Evolutionary conservation across 1,140 invertebrate genomes (phyloP).

Genomic region (Camponotus floridanus): DNA sequence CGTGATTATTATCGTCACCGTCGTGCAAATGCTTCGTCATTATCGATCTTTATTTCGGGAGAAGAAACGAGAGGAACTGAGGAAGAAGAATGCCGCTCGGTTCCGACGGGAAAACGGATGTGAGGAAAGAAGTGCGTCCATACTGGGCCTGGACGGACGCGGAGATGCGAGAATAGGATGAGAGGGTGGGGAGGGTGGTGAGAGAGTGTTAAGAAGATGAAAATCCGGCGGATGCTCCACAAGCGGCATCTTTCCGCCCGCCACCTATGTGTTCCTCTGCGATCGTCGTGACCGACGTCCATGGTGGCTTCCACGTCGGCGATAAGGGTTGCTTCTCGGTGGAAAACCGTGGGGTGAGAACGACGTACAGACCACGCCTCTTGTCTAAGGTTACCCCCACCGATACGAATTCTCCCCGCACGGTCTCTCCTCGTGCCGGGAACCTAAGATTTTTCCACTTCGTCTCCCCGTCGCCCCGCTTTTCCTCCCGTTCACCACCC

Average conservation of each 20-base stretch:
- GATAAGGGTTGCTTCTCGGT: slow-evolving; percentile 77
- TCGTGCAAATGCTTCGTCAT: slow-evolving; percentile 33
- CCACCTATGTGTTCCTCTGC: slow-evolving; percentile 65
- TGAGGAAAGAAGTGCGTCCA: slow-evolving; percentile 54
- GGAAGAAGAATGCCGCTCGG: slow-evolving; percentile 37
- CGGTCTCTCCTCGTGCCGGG: slow-evolving; percentile 72
- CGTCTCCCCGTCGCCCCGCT: slow-evolving; percentile 64
- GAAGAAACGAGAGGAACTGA: slow-evolving; percentile 10
- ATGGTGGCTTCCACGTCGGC: slow-evolving; percentile 69
- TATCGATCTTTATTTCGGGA: slow-evolving; percentile 46
- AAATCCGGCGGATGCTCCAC: slow-evolving; percentile 67
- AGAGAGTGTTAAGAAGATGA: slow-evolving; percentile 51
- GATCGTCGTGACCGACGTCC: slow-evolving; percentile 72
- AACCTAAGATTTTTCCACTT: slow-evolving; percentile 85
- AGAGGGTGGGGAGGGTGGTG: background rate
- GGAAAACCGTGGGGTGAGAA: slow-evolving; percentile 74
- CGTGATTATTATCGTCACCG: slow-evolving; percentile 23
- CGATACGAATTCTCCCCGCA: slow-evolving; percentile 67
- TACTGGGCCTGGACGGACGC: slow-evolving; percentile 15
- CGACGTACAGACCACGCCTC: slow-evolving; percentile 84
- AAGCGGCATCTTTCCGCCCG: slow-evolving; percentile 62
- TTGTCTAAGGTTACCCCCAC: slow-evolving; percentile 85
- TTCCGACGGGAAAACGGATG: slow-evolving; percentile 26
- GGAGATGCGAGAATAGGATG: slow-evolving; percentile 13
- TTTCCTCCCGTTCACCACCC: slow-evolving; percentile 65